These are phyloP conservation scores for Motacilla alba DNA, from an alignment of 2,113 vertebrate species.

Conservation along the genomic window DNA sequence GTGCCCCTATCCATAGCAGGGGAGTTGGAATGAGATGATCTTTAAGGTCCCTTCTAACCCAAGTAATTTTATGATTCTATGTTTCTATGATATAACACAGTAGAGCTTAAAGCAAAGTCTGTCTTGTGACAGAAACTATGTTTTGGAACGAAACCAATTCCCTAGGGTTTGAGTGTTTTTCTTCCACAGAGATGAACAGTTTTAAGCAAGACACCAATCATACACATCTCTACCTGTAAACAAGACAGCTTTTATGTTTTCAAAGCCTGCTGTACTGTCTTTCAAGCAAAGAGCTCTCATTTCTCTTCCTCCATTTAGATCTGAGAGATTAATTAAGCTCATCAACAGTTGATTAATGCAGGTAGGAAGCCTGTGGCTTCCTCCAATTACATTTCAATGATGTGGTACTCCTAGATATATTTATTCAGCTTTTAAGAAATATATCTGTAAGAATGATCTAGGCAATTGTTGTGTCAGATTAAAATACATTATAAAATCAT, in stretches of 20 bases:
- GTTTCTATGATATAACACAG: neutral
- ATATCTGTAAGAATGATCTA: constrained; percentile 28
- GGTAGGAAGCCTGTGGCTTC: constrained; percentile 52
- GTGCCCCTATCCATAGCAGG: neutral
- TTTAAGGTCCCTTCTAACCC: neutral
- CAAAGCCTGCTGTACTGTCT: neutral
- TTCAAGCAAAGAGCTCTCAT: constrained; percentile 41
- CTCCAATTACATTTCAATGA: constrained; percentile 41
- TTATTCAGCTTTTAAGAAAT: constrained; percentile 37
- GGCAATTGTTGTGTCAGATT: constrained; percentile 5
- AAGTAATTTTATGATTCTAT: neutral
- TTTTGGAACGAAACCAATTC: neutral
- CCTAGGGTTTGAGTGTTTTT: neutral
- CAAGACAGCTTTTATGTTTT: constrained; percentile 1
- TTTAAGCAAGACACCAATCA: constrained; percentile 10
- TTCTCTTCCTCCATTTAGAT: constrained; percentile 49
- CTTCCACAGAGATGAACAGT: neutral
- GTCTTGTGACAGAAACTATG: neutral
- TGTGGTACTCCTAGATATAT: neutral
- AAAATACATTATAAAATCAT: constrained; percentile 54
- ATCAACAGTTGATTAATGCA: constrained; percentile 57
- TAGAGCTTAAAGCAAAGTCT: neutral
- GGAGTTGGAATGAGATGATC: neutral
- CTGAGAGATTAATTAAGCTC: constrained; percentile 57
- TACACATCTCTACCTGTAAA: constrained; percentile 2